phyloP scores from a whole-genome alignment of 2,113 vertebrate species.

The Charadrius vociferus region DNA sequence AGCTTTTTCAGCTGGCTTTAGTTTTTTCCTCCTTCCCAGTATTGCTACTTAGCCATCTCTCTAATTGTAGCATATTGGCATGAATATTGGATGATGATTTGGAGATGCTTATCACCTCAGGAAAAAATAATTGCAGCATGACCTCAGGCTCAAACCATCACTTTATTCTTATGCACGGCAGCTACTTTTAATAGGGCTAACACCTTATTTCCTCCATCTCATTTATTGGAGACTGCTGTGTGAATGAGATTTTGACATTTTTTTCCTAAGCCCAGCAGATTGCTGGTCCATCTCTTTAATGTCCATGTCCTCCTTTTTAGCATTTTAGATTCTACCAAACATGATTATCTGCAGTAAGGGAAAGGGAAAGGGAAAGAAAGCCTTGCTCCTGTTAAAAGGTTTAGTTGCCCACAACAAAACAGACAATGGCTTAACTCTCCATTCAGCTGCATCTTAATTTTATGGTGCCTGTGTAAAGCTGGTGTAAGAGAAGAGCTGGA shows the following conservation, averaged over 20 bases:
- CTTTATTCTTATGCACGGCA: slow-evolving; percentile 3
- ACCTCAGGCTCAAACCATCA: slow-evolving; percentile 16
- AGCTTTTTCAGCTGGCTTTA: neutral
- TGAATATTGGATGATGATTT: slow-evolving; percentile 57
- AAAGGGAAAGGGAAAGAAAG: neutral
- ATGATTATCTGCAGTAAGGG: neutral
- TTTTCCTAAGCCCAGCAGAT: neutral
- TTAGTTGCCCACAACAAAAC: neutral
- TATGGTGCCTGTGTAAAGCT: neutral
- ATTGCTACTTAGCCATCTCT: neutral
- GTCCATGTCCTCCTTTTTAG: neutral
- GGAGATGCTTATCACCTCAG: slow-evolving; percentile 15
- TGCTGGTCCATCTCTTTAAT: neutral
- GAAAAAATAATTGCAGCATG: slow-evolving; percentile 30
- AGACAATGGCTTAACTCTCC: neutral
- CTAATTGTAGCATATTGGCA: slow-evolving; percentile 38
- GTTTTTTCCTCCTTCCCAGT: neutral
- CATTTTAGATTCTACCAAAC: neutral
- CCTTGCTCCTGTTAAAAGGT: neutral
- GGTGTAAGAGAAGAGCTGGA: neutral
- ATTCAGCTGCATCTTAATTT: neutral
- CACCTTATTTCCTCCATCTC: slow-evolving; percentile 5
- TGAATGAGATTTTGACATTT: neutral
- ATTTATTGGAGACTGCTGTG: neutral
- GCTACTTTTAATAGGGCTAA: neutral